Base-by-base conservation (phyloP, 92 coral and sea anemone genomes). In the Palythoa grandis region DNA sequence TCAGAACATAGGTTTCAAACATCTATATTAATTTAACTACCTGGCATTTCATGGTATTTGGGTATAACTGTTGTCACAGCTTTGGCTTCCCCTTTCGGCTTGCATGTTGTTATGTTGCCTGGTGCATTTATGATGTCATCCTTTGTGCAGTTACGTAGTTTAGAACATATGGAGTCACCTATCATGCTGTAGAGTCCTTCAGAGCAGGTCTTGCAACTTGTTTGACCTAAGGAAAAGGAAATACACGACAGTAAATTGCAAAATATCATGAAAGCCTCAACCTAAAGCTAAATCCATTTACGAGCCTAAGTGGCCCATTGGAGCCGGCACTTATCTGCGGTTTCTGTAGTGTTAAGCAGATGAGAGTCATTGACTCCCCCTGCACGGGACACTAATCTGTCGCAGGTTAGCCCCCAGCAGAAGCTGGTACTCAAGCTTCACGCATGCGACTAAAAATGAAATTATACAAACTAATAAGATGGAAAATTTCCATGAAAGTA, bases 71-170 rank as follows among this genome's bases (percentile, higher is more conserved):
- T 57, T 52, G 88, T 84, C 29, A 68, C 75, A 16, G 13, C 9
- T 20, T 38, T 78, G 3, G 52, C 77, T 38, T 84, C 4, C 29
- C 19, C 1, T 35, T 68, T 78, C 57, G 78, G 74, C 50, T 39
- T 82, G 84, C 98, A 94, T 3, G 77, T 76, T 54, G 29, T 63
- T 22, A 92, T 25, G 53, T 79, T 13, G 25, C 93, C 98, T 17
- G 98, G 95, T 8, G 94, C 94, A 16, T 5, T 39, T 13, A 94
- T 88, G 65, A 92, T 47, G 82, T 94, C 98, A 85, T 90, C 91
- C 0, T 76, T 17, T 19, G 98, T 92, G 76, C 98, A 94, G 78
- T 88, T 91, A 2, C 86, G 78, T 63, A 92, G 71, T 25, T 93
- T 93, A 78, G 79, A 17, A 60, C 98, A 94, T 22, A 24, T 74